Percentiles rank a stretch among this genome's conserved stretches.
phyloP scores from a whole-genome alignment of 1,140 invertebrate genomes.

The Drosophila chauvacae region DNA sequence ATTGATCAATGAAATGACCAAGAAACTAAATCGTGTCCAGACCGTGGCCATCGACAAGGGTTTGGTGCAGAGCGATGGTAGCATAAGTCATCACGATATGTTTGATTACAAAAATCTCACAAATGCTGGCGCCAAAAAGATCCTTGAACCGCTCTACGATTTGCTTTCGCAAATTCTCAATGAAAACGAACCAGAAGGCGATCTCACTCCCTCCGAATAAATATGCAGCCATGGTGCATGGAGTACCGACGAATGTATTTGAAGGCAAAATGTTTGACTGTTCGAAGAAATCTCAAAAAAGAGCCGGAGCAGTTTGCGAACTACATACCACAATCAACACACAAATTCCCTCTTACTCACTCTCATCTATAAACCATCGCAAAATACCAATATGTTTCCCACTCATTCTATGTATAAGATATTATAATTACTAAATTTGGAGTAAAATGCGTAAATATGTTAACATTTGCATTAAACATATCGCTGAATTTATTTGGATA shows the following conservation, averaged over 20 bases:
- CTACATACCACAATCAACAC: conserved; percentile 29
- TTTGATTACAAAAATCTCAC: conserved; percentile 94
- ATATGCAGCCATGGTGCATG: neutral
- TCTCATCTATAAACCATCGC: conserved; percentile 30
- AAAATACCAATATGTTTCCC: conserved; percentile 25
- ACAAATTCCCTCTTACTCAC: conserved; percentile 23
- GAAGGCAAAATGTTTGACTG: conserved; percentile 5
- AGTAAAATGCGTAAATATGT: conserved; percentile 24
- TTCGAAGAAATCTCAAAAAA: conserved; percentile 12
- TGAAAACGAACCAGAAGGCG: conserved; percentile 90
- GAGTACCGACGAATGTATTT: conserved; percentile 7
- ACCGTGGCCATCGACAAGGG: conserved; percentile 90
- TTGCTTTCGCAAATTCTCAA: conserved; percentile 90
- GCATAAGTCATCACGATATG: conserved; percentile 94
- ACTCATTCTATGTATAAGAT: conserved; percentile 22
- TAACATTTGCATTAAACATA: conserved; percentile 13
- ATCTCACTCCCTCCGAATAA: conserved; percentile 89
- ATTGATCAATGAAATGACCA: conserved; percentile 87
- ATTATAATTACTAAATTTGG: conserved; percentile 14
- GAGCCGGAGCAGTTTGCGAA: conserved; percentile 11
- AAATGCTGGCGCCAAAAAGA: conserved; percentile 92
- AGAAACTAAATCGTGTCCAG: conserved; percentile 87
- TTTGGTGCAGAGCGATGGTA: conserved; percentile 90
- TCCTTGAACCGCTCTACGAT: conserved; percentile 92
- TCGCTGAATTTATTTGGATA: conserved; percentile 1